Evolutionary conservation across 2,113 vertebrate genomes (phyloP), one percentile per base, ranked within the genome.

Genomic region (Asarcornis scutulata): DNA sequence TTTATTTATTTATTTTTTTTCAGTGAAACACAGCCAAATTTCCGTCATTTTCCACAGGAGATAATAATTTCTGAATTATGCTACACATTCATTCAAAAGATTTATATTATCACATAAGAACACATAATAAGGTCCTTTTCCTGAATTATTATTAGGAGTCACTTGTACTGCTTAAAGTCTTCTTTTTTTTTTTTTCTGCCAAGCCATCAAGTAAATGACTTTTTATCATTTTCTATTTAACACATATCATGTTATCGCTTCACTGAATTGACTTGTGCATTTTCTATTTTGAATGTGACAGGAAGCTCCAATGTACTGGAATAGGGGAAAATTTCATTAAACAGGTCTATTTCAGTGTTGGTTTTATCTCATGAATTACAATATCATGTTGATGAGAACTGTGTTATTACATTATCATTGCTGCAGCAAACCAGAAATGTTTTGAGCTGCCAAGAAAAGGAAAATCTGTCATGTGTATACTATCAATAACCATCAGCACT

Each of bases 331-430:
- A 84, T 74, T 67, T 93, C 67, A 93, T 92, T 92, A 87, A 93
- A 69, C 27, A n/a, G 31, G 23, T 73, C 86, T 87, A 55, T 84
- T 86, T 90, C 86, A 66, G 6, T 76, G 31, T 62, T 66, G 36
- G 8, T n/a, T 94, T 92, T 96, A 94, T 91, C 93, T 93, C 92
- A 82, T 55, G 74, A 93, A 77, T 96, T 76, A 87, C 68, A 96
- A 94, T 94, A 92, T 87, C 66, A 52, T 56, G 75, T 55, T 94
- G 80, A 93, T 82, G 58, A 92, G 56, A 94, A 83, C 26, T 36
- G 32, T 69, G 34, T 48, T 88, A 72, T 68, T 82, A 78, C 91
- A 73, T 86, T 91, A 66, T n/a, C 73, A 55, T 13, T 88, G 32
- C 48, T 84, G 60, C 73, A 94, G 58, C 27, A 94, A 82, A 67